These are phyloP conservation scores for Psettodes erumei DNA, from an alignment of 2,113 vertebrate species.

Conservation along the genomic window DNA sequence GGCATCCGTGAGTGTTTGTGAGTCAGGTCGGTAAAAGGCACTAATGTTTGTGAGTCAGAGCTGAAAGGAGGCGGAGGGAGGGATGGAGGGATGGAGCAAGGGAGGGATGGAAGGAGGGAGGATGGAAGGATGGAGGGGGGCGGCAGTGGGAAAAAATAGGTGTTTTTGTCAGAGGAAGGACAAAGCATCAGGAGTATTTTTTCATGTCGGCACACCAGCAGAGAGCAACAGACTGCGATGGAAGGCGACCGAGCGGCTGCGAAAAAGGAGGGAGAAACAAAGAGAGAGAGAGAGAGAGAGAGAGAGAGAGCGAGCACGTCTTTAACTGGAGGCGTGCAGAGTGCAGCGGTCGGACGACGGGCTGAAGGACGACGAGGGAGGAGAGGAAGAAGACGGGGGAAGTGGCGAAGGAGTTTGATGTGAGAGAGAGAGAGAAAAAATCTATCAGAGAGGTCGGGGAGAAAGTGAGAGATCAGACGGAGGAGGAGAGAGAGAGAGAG, in stretches of 20 bases:
- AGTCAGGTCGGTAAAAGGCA: constrained; percentile 21
- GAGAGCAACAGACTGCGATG: constrained; percentile 26
- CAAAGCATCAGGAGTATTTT: constrained; percentile 24
- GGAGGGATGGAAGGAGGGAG: too few relatives aligned
- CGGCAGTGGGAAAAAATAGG: not conserved
- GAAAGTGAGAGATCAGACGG: not conserved
- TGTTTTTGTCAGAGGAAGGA: constrained; percentile 33
- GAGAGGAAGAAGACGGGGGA: not conserved
- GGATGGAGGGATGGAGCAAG: not conserved
- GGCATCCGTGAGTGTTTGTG: not conserved
- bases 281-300: not conserved
- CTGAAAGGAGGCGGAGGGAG: not conserved
- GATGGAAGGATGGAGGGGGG: not conserved
- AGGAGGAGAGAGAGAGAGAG: not conserved
- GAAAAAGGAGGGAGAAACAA: constrained; percentile 28
- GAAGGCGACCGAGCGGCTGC: constrained; percentile 24
- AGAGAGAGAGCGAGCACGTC: constrained; percentile 27
- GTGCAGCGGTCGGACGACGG: constrained; percentile 7
- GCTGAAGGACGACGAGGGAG: constrained; percentile 2
- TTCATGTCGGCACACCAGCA: constrained; percentile 16
- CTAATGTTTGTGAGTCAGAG: constrained; percentile 36
- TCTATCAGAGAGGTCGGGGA: not conserved
- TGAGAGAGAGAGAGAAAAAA: not conserved
- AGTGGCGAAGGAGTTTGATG: not conserved
- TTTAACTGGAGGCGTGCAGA: constrained; percentile 28